Base-by-base conservation (phyloP, 2,888 invertebrate species). In the Philaethria dido region DNA sequence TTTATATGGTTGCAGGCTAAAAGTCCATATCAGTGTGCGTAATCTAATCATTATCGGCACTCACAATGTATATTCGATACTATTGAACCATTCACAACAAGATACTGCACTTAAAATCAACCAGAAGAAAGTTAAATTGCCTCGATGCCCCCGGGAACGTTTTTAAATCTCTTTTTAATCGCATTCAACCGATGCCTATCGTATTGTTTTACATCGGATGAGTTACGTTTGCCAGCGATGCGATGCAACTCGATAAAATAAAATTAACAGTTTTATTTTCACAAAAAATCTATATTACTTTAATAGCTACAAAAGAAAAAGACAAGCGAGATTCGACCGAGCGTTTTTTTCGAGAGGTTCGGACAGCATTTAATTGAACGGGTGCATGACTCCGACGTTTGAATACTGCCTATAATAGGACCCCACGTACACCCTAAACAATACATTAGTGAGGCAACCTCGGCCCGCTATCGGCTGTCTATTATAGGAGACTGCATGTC, bases 191-290 rank as follows among this genome's bases (percentile, higher is more conserved):
- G 87, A 88, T 90, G 80, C 80, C 84, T 88, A 88, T 89, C 88
- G 85, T 85, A 88, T 89, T 88, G 89, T 89, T 83, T 85, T 81
- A 86, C 85, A 84, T 84, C 78, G 82, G 82, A 87, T 86, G 85
- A 88, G 83, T 86, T 85, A 86, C 84, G 85, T 84, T 78, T 80
- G 75, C 75, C 73, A 73, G 80, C 81, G 84, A 84, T 85, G 79
- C 81, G 78, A 79, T 85, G 78, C 80, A 78, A 79, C 76, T 75
- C 82, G 85, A 87, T 88, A 88, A 85, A 88, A 88, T 84, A 78
- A 85, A 87, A 86, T 85, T 83, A 80, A 83, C 78, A 75, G 78
- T 83, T 84, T 87, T 85, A 83, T 86, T 87, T 85, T 75, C 55
- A 79, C 75, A 77, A 82, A 84, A 82, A 79, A 79, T 77, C 78